These are phyloP conservation scores for Yponomeuta cagnagella DNA, from an alignment of 2,888 invertebrate species.

Conservation along the genomic window DNA sequence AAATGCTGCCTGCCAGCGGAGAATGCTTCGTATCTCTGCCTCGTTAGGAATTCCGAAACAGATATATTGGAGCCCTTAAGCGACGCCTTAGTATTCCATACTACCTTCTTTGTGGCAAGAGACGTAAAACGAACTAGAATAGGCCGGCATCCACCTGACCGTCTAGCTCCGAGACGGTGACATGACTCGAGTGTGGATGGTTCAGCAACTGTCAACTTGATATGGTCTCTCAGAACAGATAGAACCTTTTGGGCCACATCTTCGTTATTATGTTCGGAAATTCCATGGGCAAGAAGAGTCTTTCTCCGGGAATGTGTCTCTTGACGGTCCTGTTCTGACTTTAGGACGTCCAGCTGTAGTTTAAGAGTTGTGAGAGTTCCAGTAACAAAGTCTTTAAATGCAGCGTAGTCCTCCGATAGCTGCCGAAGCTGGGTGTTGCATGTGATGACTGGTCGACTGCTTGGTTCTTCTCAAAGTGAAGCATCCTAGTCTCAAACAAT, in stretches of 20 bases:
- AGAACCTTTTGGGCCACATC: not conserved
- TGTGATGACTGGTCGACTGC: not conserved
- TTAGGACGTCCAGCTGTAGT: not conserved
- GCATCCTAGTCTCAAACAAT: not conserved
- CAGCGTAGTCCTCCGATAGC: not conserved
- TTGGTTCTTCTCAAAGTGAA: not conserved
- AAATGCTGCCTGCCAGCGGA: constrained; percentile 17
- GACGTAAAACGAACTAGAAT: not conserved
- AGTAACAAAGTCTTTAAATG: not conserved
- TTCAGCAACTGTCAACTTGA: not conserved
- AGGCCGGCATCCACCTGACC: not conserved
- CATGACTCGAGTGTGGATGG: not conserved
- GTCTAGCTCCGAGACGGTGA: not conserved
- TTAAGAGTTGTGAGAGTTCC: not conserved
- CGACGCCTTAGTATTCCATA: not conserved
- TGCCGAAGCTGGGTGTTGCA: not conserved
- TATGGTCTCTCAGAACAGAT: not conserved
- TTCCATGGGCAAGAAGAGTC: not conserved
- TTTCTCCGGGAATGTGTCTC: not conserved
- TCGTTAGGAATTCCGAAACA: not conserved
- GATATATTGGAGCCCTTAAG: not conserved
- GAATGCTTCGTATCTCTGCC: constrained; percentile 11
- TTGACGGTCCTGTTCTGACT: not conserved
- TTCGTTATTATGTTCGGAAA: not conserved
- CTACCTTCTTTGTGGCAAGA: not conserved